Percentiles rank a stretch among this genome's conserved stretches.
These are phyloP conservation scores for Opisthograptis luteolata DNA, from an alignment of 2,888 invertebrate species.

Conservation along the genomic window DNA sequence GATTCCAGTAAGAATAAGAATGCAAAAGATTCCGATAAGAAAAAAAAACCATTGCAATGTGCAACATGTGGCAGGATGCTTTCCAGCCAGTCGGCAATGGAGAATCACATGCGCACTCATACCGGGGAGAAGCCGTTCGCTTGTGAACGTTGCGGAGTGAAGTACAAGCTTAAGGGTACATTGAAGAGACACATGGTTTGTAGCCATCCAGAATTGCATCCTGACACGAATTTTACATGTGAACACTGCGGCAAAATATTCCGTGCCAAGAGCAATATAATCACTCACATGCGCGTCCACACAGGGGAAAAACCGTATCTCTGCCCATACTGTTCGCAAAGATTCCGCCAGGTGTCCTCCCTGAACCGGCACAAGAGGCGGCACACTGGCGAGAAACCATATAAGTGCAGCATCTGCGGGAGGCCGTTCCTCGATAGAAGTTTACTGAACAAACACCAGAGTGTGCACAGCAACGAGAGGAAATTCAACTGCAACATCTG, in stretches of 20 bases:
- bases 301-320: constrained; percentile 70
- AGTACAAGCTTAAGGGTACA: constrained; percentile 64
- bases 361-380: constrained; percentile 69
- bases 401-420: constrained; percentile 63
- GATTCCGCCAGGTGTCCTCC: constrained; percentile 69
- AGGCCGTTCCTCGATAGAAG: constrained; percentile 67
- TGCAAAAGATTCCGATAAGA: constrained; percentile 35
- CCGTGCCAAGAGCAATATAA: constrained; percentile 67
- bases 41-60: constrained; percentile 60
- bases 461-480: constrained; percentile 76
- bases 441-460: constrained; percentile 64
- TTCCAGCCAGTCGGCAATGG: constrained; percentile 63
- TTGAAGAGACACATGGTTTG: constrained; percentile 64
- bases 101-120: constrained; percentile 69
- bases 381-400: constrained; percentile 77
- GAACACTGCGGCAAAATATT: constrained; percentile 76
- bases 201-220: constrained; percentile 43
- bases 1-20: constrained; percentile 1
- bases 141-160: constrained; percentile 58
- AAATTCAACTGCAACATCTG: constrained; percentile 83
- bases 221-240: constrained; percentile 54
- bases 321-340: constrained; percentile 64
- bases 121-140: constrained; percentile 72
- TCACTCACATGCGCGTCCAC: constrained; percentile 70
- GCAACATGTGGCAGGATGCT: constrained; percentile 62